Conservation (phyloP, 2,113 vertebrate genomes). For the Petrocephalus zakoni region DNA sequence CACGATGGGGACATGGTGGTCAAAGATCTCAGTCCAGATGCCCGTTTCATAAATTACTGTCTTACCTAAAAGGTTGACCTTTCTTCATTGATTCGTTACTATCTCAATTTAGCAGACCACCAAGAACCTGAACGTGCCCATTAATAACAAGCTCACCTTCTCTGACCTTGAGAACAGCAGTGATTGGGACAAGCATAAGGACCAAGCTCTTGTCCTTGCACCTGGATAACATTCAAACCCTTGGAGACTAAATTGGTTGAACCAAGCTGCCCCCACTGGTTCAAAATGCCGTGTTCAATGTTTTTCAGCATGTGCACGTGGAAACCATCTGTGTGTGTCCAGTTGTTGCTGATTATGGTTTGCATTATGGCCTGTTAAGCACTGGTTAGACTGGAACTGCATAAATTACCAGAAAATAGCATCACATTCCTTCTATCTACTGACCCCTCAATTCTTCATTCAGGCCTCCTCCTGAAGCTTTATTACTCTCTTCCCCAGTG, state of each 20-base stretch:
- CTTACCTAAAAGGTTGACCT: background rate
- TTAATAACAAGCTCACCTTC: background rate
- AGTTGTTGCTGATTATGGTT: background rate
- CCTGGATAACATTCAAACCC: background rate
- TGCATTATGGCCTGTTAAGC: background rate
- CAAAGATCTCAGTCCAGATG: background rate
- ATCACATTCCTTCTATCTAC: background rate
- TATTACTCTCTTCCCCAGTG: background rate
- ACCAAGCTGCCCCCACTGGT: background rate
- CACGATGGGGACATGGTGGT: background rate
- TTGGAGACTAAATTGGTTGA: background rate
- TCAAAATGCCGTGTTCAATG: background rate
- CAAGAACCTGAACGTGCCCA: background rate
- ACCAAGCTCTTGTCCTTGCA: background rate
- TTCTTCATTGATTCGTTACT: background rate
- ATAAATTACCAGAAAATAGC: background rate
- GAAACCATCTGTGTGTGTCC: no score
- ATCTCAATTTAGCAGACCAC: slow-evolving; percentile 1
- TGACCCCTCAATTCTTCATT: background rate
- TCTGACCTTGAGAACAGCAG: background rate
- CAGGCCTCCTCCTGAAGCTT: background rate
- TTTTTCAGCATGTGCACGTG: background rate
- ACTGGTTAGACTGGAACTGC: background rate
- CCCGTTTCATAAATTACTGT: background rate
- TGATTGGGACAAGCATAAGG: background rate